Conservation (phyloP, 2,113 vertebrate species). For the Nestor notabilis region DNA sequence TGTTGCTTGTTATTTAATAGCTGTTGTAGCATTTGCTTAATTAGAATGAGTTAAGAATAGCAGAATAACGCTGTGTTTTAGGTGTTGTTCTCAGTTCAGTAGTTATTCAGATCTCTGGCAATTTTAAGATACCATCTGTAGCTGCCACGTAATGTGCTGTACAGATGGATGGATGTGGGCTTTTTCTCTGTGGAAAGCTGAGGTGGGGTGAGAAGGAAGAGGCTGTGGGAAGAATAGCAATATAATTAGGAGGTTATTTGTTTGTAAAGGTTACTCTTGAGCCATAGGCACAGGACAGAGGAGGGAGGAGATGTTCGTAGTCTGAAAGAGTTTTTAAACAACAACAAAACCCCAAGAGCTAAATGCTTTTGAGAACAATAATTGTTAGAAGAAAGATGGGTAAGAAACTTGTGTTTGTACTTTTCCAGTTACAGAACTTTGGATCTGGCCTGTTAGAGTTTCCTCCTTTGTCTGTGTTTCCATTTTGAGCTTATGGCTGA, state of each 20-base stretch:
- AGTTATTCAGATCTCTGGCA: neutral
- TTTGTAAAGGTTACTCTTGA: neutral
- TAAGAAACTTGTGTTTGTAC: neutral
- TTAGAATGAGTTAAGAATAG: neutral
- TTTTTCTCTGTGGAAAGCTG: neutral
- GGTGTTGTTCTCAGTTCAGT: neutral
- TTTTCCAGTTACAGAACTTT: neutral
- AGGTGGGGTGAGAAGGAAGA: neutral
- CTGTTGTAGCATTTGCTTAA: neutral
- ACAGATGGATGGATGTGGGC: neutral
- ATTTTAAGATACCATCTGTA: neutral
- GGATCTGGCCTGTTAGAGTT: neutral
- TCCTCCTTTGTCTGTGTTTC: neutral
- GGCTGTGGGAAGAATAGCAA: neutral
- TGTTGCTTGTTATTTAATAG: neutral
- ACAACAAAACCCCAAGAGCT: neutral
- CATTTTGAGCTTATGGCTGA: neutral
- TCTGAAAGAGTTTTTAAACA: neutral
- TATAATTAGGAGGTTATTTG: neutral
- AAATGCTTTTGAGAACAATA: neutral
- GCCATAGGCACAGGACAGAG: neutral
- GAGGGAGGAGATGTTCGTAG: neutral
- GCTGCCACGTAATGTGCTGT: neutral
- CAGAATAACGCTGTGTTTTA: neutral
- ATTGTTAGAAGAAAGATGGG: neutral